Base-by-base conservation (phyloP, 2,888 invertebrate genomes). In the Branchipolynoe longqiensis region DNA sequence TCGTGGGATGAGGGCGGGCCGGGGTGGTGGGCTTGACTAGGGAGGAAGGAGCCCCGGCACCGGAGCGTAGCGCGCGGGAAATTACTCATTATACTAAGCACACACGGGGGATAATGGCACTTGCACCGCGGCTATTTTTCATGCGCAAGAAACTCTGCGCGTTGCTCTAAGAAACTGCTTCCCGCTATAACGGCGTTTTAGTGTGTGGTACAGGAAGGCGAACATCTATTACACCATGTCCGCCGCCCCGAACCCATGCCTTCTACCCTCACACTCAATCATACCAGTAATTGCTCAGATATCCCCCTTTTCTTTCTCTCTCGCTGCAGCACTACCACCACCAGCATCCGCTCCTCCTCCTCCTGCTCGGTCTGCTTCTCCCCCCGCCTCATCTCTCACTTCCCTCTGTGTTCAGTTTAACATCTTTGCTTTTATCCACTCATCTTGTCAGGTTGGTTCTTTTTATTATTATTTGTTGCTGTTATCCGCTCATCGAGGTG, bases 71-170 rank as follows among this genome's bases (percentile, higher is more conserved):
- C 78, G 28, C 22, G 54, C 48, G 28, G 78, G 78, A 78, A 78
- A 78, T 78, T 78, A 78, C 78, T 78, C 78, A 78, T 78, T 78
- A 78, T 78, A 78, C 78, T 48, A 54, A 78, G 54, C 54, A 78
- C 78, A 78, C 78, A 78, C 48, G 48, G 28, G 31, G 54, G 54
- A 54, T 78, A 78, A 78, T 78, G 78, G 78, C 31, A 78, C 41
- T 78, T 78, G 1, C 48, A 48, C 54, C 41, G 41, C 31, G 48
- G 3, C 78, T 69, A 78, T 78, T 78, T 78, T 78, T 78, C 78
- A 78, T 78, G 54, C 48, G 48, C 78, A 78, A 48, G 48, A 41
- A 54, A 78, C 41, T 22, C 78, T 48, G 25, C 28, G 28, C 18
- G 18, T 28, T 25, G 78, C 48, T 48, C 36, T 69, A 69, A 69